Evolutionary conservation across 1,140 invertebrate species (phyloP).

Genomic region (Heterodera carotae): DNA sequence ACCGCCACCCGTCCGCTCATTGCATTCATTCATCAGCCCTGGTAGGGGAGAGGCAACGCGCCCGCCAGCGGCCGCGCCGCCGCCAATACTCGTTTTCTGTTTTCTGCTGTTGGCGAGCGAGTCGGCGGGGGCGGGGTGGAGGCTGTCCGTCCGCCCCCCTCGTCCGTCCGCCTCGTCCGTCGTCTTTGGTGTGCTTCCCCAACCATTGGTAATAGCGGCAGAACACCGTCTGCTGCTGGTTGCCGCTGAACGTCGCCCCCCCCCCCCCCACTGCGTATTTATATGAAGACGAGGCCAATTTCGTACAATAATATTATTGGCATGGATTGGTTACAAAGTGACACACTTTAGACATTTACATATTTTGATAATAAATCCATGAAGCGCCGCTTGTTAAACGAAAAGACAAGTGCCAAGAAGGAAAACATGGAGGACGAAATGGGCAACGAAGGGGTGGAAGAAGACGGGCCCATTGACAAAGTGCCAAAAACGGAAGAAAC

Average conservation of each 20-base stretch:
- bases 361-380: not conserved
- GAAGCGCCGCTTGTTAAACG: not conserved
- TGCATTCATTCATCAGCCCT: not conserved
- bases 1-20: not conserved
- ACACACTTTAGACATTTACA: too few relatives aligned
- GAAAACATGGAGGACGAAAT: not conserved
- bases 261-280: not conserved
- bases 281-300: not conserved
- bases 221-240: too few relatives aligned
- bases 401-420: not conserved
- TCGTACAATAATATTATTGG: not conserved
- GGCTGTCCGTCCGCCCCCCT: not conserved
- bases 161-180: slow-evolving; percentile 13
- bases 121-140: too few relatives aligned
- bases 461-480: slow-evolving; percentile 7
- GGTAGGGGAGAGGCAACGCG: not conserved
- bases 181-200: not conserved
- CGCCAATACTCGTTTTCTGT: slow-evolving; percentile 13
- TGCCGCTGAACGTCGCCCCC: not conserved
- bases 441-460: slow-evolving; percentile 12
- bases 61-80: slow-evolving; percentile 1
- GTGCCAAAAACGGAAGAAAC: not conserved
- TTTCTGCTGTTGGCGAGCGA: not conserved
- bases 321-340: too few relatives aligned
- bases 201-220: slow-evolving; percentile 9